A percentile compares a stretch with the other conserved stretches of the same genome.
phyloP scores from a whole-genome alignment of 2,888 invertebrate genomes.

The Troides aeacus region DNA sequence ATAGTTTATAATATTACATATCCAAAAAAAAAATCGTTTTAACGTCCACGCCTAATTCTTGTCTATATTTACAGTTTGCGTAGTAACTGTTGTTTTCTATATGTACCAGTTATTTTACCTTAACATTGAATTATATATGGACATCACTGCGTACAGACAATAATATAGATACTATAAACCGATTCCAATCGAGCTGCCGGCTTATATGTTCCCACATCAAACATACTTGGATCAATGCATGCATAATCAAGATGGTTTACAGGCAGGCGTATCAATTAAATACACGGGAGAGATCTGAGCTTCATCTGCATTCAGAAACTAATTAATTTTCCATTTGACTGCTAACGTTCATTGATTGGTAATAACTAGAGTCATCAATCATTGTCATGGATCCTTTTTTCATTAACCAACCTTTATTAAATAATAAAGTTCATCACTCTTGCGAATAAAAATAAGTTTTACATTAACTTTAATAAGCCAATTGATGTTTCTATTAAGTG shows the following conservation, averaged over 20 bases:
- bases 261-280: constrained; percentile 3
- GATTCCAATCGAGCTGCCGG: too few species aligned
- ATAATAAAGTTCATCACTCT: background rate
- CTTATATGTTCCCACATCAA: too few species aligned
- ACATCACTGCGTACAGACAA: too few species aligned
- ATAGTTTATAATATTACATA: too few species aligned
- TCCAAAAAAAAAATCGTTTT: too few species aligned
- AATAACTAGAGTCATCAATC: constrained; percentile 6
- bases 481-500: background rate
- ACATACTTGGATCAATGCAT: background rate
- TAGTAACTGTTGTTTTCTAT: too few species aligned
- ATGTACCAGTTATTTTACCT: too few species aligned
- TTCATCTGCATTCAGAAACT: constrained; percentile 2
- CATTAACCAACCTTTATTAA: background rate
- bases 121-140: too few species aligned
- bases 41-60: too few species aligned
- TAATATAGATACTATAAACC: too few species aligned
- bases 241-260: constrained; percentile 1
- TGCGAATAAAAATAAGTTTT: background rate
- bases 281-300: constrained; percentile 1
- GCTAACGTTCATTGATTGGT: constrained; percentile 11
- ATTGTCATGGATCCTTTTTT: constrained; percentile 1
- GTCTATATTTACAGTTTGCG: too few species aligned
- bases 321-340: constrained; percentile 21
- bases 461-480: background rate